Conservation (phyloP, 2,888 invertebrate species). For the Athrips mouffetella region DNA sequence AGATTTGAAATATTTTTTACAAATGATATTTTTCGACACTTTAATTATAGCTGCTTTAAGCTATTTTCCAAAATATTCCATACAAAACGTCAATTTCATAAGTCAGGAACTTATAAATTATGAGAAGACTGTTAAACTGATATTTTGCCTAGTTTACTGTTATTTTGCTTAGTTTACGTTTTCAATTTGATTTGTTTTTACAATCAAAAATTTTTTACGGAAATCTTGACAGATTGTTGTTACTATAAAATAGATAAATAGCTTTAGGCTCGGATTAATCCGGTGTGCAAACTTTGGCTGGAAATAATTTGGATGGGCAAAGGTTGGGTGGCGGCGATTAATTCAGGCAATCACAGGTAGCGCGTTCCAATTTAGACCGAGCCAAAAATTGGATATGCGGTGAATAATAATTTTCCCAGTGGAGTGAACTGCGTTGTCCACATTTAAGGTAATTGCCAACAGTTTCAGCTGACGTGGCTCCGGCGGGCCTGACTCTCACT, state of each 20-base stretch:
- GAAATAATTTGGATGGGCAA: slow-evolving; percentile 16
- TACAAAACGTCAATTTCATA: too few relatives aligned
- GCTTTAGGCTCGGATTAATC: slow-evolving; percentile 10
- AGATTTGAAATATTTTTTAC: too few relatives aligned
- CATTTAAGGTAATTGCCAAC: slow-evolving; percentile 76
- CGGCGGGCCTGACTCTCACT: slow-evolving; percentile 67
- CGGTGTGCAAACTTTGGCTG: slow-evolving; percentile 14
- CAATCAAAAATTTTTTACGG: slow-evolving; percentile 9
- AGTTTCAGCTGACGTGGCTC: slow-evolving; percentile 72
- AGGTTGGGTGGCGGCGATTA: slow-evolving; percentile 39
- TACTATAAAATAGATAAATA: neutral
- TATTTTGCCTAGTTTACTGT: slow-evolving; percentile 16
- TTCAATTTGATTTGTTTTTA: slow-evolving; percentile 21
- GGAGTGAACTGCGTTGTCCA: slow-evolving; percentile 71
- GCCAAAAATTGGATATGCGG: slow-evolving; percentile 70
- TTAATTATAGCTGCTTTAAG: too few relatives aligned
- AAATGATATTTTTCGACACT: too few relatives aligned
- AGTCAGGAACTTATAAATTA: too few relatives aligned
- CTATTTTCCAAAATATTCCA: too few relatives aligned
- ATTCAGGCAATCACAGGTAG: slow-evolving; percentile 57
- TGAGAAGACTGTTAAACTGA: too few relatives aligned
- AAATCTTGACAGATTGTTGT: neutral
- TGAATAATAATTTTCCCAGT: slow-evolving; percentile 73
- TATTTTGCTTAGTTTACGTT: slow-evolving; percentile 21
- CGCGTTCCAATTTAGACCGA: slow-evolving; percentile 58